Evolutionary conservation across 64 coral and sea anemone species (phyloP).

Genomic region (Pachyseris speciosa): DNA sequence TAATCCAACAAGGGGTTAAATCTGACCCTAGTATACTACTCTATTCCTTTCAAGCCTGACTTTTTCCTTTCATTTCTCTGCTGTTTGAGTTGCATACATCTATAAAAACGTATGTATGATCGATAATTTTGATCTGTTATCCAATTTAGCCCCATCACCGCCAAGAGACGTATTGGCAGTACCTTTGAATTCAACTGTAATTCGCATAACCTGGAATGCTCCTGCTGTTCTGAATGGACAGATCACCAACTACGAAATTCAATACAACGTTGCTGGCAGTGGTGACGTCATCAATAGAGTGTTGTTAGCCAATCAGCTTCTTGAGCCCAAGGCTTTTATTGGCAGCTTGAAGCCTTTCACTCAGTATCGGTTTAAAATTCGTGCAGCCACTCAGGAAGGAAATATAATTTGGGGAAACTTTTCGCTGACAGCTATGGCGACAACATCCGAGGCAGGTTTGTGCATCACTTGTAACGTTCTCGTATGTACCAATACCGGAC

Average conservation of each 20-base stretch:
- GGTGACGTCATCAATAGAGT: conserved; percentile 21
- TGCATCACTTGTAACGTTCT: background rate
- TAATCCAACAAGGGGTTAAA: too few species aligned
- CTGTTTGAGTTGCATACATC: too few species aligned
- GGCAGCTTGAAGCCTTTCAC: conserved; percentile 66
- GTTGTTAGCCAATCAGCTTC: conserved; percentile 30
- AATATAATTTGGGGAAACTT: conserved; percentile 83
- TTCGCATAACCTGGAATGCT: conserved; percentile 60
- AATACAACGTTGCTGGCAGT: conserved; percentile 54
- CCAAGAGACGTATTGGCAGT: conserved; percentile 32
- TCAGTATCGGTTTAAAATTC: conserved; percentile 69
- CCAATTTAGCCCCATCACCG: conserved; percentile 64
- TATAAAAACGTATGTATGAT: too few species aligned
- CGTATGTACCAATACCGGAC: too few species aligned
- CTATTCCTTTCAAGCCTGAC: too few species aligned
- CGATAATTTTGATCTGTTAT: background rate
- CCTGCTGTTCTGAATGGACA: conserved; percentile 75
- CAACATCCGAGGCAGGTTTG: conserved; percentile 80
- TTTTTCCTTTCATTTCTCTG: too few species aligned
- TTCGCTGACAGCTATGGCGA: conserved; percentile 42
- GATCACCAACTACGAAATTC: conserved; percentile 76
- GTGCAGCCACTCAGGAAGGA: conserved; percentile 58
- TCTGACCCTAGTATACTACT: too few species aligned
- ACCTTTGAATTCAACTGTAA: conserved; percentile 69
- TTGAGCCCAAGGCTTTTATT: conserved; percentile 7